Evolutionary conservation across 2,113 vertebrate genomes (phyloP).

Genomic region (Pantherophis guttatus): DNA sequence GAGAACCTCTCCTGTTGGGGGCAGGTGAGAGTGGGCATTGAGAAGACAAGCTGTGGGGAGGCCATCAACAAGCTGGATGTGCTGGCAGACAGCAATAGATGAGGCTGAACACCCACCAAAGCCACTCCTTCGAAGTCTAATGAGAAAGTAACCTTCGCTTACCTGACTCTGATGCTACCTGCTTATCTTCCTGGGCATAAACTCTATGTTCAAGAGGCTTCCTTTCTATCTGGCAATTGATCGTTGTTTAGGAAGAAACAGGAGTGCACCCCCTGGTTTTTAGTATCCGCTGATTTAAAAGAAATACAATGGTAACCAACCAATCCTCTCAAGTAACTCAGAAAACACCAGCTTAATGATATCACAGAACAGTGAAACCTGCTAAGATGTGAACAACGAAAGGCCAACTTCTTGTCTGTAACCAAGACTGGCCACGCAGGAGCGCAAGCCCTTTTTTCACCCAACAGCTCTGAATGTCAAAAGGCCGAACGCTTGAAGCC

Average conservation of each 20-base stretch:
- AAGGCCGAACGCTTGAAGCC: constrained; percentile 51
- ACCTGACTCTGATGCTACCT: neutral
- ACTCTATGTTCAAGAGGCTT: no score
- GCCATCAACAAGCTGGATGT: no score
- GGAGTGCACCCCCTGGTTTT: constrained; percentile 22
- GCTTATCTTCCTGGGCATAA: neutral
- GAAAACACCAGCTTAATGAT: neutral
- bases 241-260: neutral
- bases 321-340: constrained; percentile 52
- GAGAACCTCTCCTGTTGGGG: neutral
- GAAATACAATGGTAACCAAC: constrained; percentile 26
- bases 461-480: constrained; percentile 62
- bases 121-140: neutral
- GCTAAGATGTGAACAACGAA: neutral
- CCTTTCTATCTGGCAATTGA: constrained; percentile 49
- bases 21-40: no score
- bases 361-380: neutral
- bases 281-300: constrained; percentile 31
- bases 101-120: neutral
- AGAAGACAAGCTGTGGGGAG: neutral
- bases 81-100: neutral
- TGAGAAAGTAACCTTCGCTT: neutral
- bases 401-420: neutral
- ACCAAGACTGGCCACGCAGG: neutral
- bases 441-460: constrained; percentile 31